Evolutionary conservation across 2,797 vertebrate species (phyloP).

Genomic region (Potorous gilbertii): DNA sequence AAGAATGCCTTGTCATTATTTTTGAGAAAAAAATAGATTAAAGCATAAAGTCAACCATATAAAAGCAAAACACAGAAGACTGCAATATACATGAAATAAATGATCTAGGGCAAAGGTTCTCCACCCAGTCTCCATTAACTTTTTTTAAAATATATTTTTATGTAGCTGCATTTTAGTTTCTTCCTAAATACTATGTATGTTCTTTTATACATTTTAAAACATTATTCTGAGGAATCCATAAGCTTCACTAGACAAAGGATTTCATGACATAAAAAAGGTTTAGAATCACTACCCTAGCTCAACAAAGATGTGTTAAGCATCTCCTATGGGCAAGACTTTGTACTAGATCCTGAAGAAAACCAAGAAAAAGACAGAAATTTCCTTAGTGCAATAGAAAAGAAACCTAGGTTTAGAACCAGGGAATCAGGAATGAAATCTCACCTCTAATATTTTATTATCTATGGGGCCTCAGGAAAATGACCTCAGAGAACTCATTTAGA

Average conservation of each 20-base stretch:
- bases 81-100: background rate
- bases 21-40: background rate
- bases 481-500: too few species aligned
- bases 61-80: background rate
- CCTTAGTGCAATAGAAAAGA: too few species aligned
- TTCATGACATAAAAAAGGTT: background rate
- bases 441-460: too few species aligned
- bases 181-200: background rate
- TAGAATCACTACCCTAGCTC: too few species aligned
- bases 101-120: background rate
- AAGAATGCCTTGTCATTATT: background rate
- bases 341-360: too few species aligned
- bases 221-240: background rate
- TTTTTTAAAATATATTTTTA: background rate
- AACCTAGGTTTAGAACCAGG: too few species aligned
- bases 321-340: too few species aligned
- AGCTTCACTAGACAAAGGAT: background rate
- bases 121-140: background rate
- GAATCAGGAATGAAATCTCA: too few species aligned
- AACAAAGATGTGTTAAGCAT: too few species aligned
- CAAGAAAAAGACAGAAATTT: too few species aligned
- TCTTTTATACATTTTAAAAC: background rate
- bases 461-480: too few species aligned
- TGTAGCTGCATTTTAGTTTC: background rate
- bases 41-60: background rate